These are phyloP conservation scores for Rhagium mordax DNA, from an alignment of 2,888 invertebrate genomes.

Conservation along the genomic window DNA sequence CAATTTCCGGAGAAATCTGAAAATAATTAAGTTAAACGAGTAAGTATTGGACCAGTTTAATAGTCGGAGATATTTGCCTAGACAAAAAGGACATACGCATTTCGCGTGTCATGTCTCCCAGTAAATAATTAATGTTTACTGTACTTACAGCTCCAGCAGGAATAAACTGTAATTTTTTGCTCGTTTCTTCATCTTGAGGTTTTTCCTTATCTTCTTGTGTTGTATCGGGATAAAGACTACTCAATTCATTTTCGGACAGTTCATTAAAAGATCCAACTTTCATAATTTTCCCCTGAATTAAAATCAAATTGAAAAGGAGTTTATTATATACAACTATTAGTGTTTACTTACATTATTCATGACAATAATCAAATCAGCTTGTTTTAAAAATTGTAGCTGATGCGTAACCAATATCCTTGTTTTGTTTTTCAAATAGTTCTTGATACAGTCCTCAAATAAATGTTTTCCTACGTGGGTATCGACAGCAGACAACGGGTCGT, in stretches of 20 bases:
- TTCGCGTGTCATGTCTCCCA: too few species aligned
- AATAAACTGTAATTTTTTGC: slow-evolving; percentile 56
- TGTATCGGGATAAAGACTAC: slow-evolving; percentile 52
- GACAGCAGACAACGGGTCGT: slow-evolving; percentile 87
- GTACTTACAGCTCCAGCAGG: slow-evolving; percentile 60
- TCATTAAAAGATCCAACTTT: slow-evolving; percentile 74
- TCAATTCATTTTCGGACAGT: slow-evolving; percentile 71
- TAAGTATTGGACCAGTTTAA: too few species aligned
- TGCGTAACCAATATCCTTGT: slow-evolving; percentile 89
- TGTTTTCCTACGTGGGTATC: slow-evolving; percentile 84
- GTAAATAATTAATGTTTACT: neutral
- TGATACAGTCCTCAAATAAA: slow-evolving; percentile 82
- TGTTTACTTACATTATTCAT: slow-evolving; percentile 74
- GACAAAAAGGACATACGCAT: too few species aligned
- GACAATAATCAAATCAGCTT: slow-evolving; percentile 78
- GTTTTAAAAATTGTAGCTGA: slow-evolving; percentile 84
- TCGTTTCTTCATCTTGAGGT: slow-evolving; percentile 47
- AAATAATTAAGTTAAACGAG: neutral
- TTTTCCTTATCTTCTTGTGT: slow-evolving; percentile 54
- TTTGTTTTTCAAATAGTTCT: slow-evolving; percentile 73
- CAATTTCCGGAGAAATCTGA: slow-evolving; percentile 4
- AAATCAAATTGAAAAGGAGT: neutral
- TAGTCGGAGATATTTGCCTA: too few species aligned
- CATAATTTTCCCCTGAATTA: slow-evolving; percentile 75
- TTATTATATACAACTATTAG: neutral